Evolutionary conservation across 92 coral and sea anemone species (phyloP), one percentile per base, ranked within the genome.

Genomic region (Diadumene lineata): DNA sequence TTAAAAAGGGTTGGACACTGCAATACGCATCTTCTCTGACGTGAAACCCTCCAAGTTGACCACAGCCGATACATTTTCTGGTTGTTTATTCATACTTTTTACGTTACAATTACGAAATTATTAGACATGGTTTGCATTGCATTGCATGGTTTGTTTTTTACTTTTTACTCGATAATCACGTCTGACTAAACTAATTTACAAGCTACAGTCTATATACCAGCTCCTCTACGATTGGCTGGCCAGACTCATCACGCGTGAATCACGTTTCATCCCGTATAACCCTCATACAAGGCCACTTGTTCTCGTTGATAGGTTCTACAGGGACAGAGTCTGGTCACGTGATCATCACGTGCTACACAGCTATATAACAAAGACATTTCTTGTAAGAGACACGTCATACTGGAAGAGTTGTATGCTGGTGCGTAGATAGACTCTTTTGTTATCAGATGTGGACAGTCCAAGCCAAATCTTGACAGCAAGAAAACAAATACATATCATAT

Each of bases 281-380:
- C 31, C 22, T 62, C 31, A 53, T 89, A 91, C 17, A 94, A 62
- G 13, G 98, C 98, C 71, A 94, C 98, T 88, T 94, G 98, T 66
- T 94, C 92, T 74, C 83, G 86, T 29, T 85, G 94, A 77, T 77
- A 91, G 11, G 86, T 87, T 63, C 98, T 91, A 48, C 98, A 94
- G 17, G 97, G 97, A 50, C 98, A 94, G 27, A 94, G 10, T 24
- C 94, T 89, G 16, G 72, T 73, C 44, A 79, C 68, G 70, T 78
- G 69, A 64, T 82, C 72, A 80, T 74, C 71, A 72, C 77, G 78
- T 30, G 98, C 87, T 23, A 93, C 77, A 72, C 77, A 72, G 81
- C 93, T 88, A 68, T 82, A 93, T 60, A 90, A 73, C 69, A 93
- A 50, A 23, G 92, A 82, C 85, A 90, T 85, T 21, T 85, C 80